Conservation (phyloP, 2,888 invertebrate species). For the Ceriagrion tenellum region DNA sequence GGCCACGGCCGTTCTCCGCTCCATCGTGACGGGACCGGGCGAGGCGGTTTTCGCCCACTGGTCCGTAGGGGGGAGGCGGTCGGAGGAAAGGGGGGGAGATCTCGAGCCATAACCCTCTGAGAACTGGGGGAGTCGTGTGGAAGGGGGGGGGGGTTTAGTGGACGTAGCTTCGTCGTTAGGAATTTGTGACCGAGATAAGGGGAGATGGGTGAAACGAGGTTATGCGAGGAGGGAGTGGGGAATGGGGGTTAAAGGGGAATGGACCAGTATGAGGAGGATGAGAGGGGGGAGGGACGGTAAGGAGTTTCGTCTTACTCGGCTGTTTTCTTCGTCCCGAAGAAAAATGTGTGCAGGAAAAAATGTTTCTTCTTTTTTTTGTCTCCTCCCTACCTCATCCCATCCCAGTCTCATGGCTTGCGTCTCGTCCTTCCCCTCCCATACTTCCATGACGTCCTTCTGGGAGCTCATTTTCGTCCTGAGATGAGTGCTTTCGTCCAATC, state of each 20-base stretch:
- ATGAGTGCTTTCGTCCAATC: background rate
- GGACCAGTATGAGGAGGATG: background rate
- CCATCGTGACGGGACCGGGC: background rate
- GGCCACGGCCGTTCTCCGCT: background rate
- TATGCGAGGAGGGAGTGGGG: background rate
- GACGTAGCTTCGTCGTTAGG: background rate
- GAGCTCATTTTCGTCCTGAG: background rate
- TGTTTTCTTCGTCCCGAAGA: conserved; percentile 24
- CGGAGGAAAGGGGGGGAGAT: background rate
- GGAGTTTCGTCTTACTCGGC: background rate
- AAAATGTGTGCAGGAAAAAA: background rate
- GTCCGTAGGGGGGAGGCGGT: background rate
- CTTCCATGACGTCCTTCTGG: background rate
- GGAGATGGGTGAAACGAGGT: background rate
- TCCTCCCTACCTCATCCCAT: background rate
- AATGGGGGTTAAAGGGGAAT: background rate
- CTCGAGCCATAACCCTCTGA: background rate
- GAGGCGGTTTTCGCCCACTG: background rate
- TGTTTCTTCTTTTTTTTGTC: background rate
- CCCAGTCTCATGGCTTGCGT: background rate
- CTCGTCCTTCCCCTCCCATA: background rate
- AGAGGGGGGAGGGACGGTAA: background rate
- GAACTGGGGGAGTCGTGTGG: background rate
- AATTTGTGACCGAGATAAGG: conserved; percentile 25
- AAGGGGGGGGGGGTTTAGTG: background rate